phyloP scores from a whole-genome alignment of 2,113 vertebrate genomes.

The Odobenus rosmarus region DNA sequence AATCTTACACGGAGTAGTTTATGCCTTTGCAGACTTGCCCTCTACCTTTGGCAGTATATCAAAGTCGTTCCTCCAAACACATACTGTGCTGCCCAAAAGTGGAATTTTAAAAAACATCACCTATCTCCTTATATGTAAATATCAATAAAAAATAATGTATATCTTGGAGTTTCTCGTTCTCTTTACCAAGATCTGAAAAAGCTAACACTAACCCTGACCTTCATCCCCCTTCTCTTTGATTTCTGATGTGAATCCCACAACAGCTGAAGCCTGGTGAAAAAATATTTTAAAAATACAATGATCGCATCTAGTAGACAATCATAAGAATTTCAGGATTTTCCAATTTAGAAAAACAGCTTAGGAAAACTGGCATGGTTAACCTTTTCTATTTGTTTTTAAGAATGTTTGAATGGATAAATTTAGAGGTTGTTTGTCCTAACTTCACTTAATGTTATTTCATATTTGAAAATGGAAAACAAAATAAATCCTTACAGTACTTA shows the following conservation, averaged over 20 bases:
- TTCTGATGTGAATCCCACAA: slow-evolving; percentile 31
- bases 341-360: background rate
- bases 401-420: background rate
- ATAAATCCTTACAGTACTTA: background rate
- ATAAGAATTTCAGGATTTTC: slow-evolving; percentile 55
- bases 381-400: background rate
- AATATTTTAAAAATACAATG: slow-evolving; percentile 48
- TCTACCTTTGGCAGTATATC: background rate
- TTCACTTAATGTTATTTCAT: background rate
- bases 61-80: background rate
- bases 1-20: background rate
- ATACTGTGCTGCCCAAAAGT: background rate
- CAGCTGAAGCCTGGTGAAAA: slow-evolving; percentile 35
- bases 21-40: background rate
- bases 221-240: slow-evolving; percentile 19
- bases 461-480: slow-evolving; percentile 41
- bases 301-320: slow-evolving; percentile 30
- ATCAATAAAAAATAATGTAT: background rate
- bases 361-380: background rate
- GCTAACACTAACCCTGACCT: background rate
- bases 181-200: background rate
- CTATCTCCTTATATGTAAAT: background rate
- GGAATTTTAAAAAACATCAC: background rate
- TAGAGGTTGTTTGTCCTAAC: background rate
- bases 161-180: background rate